Conservation (phyloP, 2,113 vertebrate genomes). For the Caloenas nicobarica region DNA sequence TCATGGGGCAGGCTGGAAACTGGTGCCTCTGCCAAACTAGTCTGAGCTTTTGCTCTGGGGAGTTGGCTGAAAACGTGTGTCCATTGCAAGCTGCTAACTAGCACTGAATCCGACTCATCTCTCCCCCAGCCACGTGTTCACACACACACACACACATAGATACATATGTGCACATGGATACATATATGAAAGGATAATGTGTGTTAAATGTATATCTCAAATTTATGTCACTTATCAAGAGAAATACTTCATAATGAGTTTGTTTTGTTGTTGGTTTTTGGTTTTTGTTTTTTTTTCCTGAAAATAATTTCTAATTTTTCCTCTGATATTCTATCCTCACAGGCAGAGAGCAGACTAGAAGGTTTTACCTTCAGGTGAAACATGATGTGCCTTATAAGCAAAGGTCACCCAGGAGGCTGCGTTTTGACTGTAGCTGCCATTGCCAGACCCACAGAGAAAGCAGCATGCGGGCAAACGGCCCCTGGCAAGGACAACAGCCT, state of each 20-base stretch:
- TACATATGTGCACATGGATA: neutral
- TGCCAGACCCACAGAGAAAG: neutral
- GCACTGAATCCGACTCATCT: neutral
- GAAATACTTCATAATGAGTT: neutral
- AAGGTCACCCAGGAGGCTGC: neutral
- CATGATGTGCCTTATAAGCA: neutral
- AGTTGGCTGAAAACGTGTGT: accelerated
- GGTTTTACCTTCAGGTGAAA: neutral
- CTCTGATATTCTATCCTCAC: neutral
- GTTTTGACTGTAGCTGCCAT: neutral
- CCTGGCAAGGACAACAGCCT: neutral
- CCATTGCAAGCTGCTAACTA: neutral
- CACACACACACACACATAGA: too few species aligned
- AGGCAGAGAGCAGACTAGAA: neutral
- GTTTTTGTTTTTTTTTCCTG: neutral
- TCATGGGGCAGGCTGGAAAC: neutral
- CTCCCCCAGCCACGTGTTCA: neutral
- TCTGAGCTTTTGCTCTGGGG: neutral
- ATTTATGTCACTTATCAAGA: neutral
- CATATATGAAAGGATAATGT: neutral
- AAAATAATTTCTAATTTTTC: neutral
- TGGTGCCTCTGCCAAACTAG: neutral
- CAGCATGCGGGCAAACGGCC: accelerated
- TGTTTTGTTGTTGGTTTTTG: too few species aligned
- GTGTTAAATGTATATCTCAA: neutral